Percentiles rank a stretch among this genome's conserved stretches.
phyloP scores from a whole-genome alignment of 2,888 invertebrate species.

The Arctia plantaginis region DNA sequence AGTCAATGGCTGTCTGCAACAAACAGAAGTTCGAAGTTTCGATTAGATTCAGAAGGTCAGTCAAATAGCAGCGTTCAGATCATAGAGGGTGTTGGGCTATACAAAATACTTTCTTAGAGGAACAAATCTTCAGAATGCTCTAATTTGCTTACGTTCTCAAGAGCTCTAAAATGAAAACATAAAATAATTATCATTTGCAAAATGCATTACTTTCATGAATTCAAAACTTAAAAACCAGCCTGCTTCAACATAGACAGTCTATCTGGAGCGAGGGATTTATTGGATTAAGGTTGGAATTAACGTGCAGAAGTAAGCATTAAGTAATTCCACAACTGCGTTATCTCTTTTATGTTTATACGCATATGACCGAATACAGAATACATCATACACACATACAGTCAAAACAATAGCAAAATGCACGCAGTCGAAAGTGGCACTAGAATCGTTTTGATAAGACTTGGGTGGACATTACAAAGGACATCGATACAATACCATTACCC shows the following conservation, averaged over 20 bases:
- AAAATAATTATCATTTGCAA: too few species aligned
- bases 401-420: constrained; percentile 4
- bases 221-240: too few species aligned
- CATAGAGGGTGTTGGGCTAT: not conserved
- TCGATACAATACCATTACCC: not conserved
- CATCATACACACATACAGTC: not conserved
- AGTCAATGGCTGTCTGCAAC: not conserved
- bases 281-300: too few species aligned
- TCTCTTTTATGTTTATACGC: not conserved
- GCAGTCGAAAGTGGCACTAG: not conserved
- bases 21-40: not conserved
- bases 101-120: not conserved
- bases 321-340: not conserved
- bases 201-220: too few species aligned
- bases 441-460: constrained; percentile 9
- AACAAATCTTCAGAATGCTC: too few species aligned
- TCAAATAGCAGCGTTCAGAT: not conserved
- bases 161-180: too few species aligned
- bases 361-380: not conserved
- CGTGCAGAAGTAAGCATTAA: not conserved
- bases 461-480: constrained; percentile 18
- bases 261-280: too few species aligned
- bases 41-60: not conserved
- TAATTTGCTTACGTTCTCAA: too few species aligned
- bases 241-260: too few species aligned